phyloP scores from a whole-genome alignment of 2,113 vertebrate genomes.

The Peromyscus polionotus region DNA sequence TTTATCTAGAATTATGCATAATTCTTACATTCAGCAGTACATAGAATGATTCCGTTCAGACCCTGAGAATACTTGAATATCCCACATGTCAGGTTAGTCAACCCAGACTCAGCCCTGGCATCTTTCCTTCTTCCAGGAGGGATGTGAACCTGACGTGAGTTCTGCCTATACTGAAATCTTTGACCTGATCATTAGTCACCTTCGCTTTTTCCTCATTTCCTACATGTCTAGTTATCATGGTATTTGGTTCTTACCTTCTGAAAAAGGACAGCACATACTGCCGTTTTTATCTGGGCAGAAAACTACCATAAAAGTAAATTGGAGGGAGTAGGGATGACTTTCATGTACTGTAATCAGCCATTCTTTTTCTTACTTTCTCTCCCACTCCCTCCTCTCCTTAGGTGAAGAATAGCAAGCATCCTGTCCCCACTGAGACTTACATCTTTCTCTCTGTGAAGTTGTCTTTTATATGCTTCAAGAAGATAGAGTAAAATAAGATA shows the following conservation, averaged over 20 bases:
- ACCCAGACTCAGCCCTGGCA: neutral
- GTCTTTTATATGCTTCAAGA: neutral
- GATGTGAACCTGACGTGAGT: neutral
- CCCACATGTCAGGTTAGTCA: neutral
- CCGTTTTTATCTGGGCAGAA: neutral
- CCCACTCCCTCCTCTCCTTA: neutral
- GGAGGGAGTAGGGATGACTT: neutral
- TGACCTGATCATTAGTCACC: neutral
- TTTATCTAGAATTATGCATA: neutral
- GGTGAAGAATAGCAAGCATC: neutral
- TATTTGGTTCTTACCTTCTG: neutral
- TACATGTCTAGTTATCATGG: neutral
- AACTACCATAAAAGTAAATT: neutral
- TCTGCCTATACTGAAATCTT: neutral
- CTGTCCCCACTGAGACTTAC: neutral
- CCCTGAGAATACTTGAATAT: neutral
- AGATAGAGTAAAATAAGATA: neutral
- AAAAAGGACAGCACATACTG: neutral
- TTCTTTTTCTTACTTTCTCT: neutral
- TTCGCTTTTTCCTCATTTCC: neutral
- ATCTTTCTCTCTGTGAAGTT: neutral
- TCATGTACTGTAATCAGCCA: neutral
- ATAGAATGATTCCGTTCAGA: neutral
- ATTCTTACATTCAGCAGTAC: neutral
- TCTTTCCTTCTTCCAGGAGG: neutral